Conservation (phyloP, 2,888 invertebrate species). For the Reticulitermes lucifugus region DNA sequence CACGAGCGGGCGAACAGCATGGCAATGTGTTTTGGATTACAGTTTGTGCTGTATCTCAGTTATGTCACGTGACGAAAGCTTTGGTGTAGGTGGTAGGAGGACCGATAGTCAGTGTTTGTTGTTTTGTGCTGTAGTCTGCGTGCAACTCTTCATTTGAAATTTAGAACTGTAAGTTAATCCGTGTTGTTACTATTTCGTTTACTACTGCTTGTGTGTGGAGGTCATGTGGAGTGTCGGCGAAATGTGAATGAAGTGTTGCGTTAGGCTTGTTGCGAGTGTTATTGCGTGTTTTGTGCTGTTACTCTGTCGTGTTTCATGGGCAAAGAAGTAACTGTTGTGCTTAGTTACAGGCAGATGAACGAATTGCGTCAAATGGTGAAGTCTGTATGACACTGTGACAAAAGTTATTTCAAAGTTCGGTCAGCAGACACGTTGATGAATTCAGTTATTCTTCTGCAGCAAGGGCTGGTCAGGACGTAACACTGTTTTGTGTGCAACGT, state of each 20-base stretch:
- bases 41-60: not conserved
- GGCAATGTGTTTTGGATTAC: not conserved
- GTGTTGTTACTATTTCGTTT: not conserved
- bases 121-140: not conserved
- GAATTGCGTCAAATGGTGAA: not conserved
- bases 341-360: not conserved
- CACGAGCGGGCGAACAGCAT: not conserved
- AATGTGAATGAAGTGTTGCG: constrained; percentile 1
- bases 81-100: not conserved
- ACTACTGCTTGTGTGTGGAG: not conserved
- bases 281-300: not conserved
- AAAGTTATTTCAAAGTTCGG: not conserved
- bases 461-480: constrained; percentile 19
- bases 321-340: not conserved
- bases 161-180: not conserved
- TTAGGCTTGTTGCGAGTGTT: not conserved
- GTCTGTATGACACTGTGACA: not conserved
- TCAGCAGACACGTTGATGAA: not conserved
- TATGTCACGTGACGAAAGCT: constrained; percentile 23
- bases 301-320: not conserved
- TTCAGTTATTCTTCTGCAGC: not conserved
- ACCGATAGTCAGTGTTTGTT: not conserved
- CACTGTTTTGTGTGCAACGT: constrained; percentile 52
- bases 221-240: not conserved
- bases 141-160: not conserved